Evolutionary conservation across 2,113 vertebrate genomes (phyloP).

Genomic region (Acanthisitta chloris): DNA sequence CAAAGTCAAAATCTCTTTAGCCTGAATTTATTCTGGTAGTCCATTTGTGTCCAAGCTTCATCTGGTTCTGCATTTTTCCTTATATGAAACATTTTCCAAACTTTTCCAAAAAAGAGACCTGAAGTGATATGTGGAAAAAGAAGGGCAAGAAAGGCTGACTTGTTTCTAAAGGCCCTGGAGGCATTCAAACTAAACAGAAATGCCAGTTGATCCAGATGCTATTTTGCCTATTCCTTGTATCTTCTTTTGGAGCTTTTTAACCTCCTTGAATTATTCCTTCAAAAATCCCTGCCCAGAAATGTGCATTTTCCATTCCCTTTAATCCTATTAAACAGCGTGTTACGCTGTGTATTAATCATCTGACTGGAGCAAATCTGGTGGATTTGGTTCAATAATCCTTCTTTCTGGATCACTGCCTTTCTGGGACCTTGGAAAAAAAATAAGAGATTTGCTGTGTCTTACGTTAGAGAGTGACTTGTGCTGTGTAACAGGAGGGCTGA

Average conservation of each 20-base stretch:
- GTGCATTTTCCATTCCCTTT: constrained; percentile 15
- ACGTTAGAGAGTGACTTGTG: not conserved
- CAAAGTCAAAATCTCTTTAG: not conserved
- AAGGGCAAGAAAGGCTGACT: not conserved
- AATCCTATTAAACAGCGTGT: constrained; percentile 34
- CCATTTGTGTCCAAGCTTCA: not conserved
- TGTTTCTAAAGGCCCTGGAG: not conserved
- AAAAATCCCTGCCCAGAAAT: constrained; percentile 23
- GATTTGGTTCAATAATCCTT: constrained; percentile 51
- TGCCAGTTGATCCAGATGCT: not conserved
- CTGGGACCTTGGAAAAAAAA: constrained; percentile 37
- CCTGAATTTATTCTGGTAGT: not conserved
- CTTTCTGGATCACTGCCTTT: constrained; percentile 50
- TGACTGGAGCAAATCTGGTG: constrained; percentile 60
- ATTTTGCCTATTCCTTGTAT: not conserved
- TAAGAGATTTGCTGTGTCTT: not conserved
- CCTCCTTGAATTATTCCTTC: not conserved
- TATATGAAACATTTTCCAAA: not conserved
- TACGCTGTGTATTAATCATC: constrained; percentile 59
- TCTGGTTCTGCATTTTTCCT: not conserved
- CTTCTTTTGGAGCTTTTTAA: not conserved
- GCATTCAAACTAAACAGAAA: not conserved
- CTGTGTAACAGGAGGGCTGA: not conserved
- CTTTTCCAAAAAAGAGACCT: not conserved
- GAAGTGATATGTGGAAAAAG: not conserved